A percentile compares a stretch with the other conserved stretches of the same genome.
Evolutionary conservation across 2,888 invertebrate genomes (phyloP).

Genomic region (Neria commutata): DNA sequence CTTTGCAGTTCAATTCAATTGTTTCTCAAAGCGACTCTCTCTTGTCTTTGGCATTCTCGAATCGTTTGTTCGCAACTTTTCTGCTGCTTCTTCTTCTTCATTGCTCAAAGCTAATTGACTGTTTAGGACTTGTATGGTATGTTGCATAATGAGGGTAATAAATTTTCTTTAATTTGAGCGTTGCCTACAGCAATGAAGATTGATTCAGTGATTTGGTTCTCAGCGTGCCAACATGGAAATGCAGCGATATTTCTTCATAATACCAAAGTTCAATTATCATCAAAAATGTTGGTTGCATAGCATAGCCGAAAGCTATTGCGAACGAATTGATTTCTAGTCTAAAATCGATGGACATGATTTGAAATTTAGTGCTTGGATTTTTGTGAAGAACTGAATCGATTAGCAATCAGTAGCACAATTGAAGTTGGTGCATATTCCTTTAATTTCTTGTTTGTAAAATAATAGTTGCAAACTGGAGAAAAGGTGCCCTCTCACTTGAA

Average conservation of each 20-base stretch:
- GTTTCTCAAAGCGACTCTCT: too few relatives aligned
- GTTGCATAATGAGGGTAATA: neutral
- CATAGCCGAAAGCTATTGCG: too few relatives aligned
- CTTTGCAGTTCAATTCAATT: conserved; percentile 45
- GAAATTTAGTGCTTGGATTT: too few relatives aligned
- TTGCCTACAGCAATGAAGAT: too few relatives aligned
- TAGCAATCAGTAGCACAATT: too few relatives aligned
- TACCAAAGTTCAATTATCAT: too few relatives aligned
- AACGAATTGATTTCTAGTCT: too few relatives aligned
- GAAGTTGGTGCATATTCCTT: neutral
- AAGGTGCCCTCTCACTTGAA: too few relatives aligned
- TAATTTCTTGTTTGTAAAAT: neutral
- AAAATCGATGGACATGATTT: too few relatives aligned
- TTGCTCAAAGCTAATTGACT: neutral
- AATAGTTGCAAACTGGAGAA: neutral
- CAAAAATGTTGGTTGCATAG: neutral
- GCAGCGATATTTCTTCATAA: too few relatives aligned
- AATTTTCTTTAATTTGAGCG: too few relatives aligned
- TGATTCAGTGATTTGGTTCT: neutral
- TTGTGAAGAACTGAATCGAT: too few relatives aligned
- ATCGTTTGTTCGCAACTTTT: conserved; percentile 27
- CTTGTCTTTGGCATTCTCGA: neutral
- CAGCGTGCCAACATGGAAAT: neutral
- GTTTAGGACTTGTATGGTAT: neutral
- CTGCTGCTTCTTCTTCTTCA: conserved; percentile 23